These are phyloP conservation scores for Tryphoninae sp. DNA, from an alignment of 2,888 invertebrate genomes.

Conservation along the genomic window DNA sequence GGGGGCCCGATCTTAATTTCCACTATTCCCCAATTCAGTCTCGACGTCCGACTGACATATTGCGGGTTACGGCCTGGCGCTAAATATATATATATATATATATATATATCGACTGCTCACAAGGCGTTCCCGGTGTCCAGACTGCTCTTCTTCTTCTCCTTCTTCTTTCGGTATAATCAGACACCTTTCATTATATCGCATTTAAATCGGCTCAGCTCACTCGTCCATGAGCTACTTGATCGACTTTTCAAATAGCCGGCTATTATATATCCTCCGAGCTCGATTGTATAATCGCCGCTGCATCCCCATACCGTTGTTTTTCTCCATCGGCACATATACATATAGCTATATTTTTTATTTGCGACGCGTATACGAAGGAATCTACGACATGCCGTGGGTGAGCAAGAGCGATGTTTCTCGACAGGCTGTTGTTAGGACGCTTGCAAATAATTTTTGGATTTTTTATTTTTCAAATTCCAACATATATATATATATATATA, in stretches of 20 bases:
- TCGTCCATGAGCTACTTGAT: constrained; percentile 62
- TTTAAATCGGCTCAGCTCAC: constrained; percentile 62
- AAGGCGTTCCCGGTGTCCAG: constrained; percentile 56
- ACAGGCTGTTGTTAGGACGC: constrained; percentile 56
- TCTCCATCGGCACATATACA: neutral
- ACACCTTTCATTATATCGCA: constrained; percentile 67
- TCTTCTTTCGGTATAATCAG: constrained; percentile 63
- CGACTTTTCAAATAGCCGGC: constrained; percentile 73
- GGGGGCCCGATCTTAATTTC: constrained; percentile 45
- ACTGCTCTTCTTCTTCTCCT: constrained; percentile 2
- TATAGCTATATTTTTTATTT: constrained; percentile 4
- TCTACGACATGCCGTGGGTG: constrained; percentile 38
- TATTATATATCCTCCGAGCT: constrained; percentile 73
- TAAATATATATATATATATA: constrained; percentile 6
- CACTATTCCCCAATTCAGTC: constrained; percentile 52
- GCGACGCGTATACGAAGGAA: constrained; percentile 15
- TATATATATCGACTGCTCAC: constrained; percentile 32
- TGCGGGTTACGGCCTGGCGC: constrained; percentile 27
- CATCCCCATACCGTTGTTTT: constrained; percentile 4
- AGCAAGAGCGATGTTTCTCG: constrained; percentile 45
- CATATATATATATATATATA: neutral
- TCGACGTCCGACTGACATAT: constrained; percentile 51
- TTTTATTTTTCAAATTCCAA: neutral
- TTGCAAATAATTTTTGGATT: constrained; percentile 41
- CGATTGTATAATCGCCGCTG: constrained; percentile 73